Evolutionary conservation across 2,797 vertebrate species (phyloP).

Genomic region (Eurystomus glaucurus): DNA sequence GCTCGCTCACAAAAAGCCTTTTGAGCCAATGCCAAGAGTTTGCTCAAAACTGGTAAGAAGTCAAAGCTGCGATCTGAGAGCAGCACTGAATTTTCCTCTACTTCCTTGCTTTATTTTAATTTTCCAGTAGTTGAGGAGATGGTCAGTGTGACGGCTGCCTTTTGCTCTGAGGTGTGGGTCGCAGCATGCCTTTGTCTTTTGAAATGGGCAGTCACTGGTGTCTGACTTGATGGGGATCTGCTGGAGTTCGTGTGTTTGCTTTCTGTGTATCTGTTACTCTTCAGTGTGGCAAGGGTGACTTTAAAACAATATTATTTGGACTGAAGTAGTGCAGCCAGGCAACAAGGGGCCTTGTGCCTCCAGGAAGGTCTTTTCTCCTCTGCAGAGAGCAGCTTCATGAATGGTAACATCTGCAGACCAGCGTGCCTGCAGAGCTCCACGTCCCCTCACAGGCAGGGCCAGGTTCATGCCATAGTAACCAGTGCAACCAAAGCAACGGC

Average conservation of each 20-base stretch:
- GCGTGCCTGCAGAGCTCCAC: fast-evolving
- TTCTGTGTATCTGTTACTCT: slow-evolving; percentile 15
- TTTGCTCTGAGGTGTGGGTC: not conserved
- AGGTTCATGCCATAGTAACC: not conserved
- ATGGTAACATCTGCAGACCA: slow-evolving; percentile 1
- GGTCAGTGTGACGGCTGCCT: not conserved
- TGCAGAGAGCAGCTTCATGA: not conserved
- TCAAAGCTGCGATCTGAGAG: slow-evolving; percentile 2
- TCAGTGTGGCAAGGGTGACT: slow-evolving; percentile 11
- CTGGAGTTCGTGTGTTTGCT: not conserved
- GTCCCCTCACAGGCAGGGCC: not conserved
- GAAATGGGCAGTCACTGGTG: not conserved
- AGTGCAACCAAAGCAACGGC: not conserved
- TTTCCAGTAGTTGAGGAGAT: not conserved
- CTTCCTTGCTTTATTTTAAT: not conserved
- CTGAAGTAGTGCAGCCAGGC: slow-evolving; percentile 47
- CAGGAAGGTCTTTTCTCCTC: not conserved
- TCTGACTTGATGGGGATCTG: not conserved
- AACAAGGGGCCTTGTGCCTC: slow-evolving; percentile 24
- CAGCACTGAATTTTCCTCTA: not conserved
- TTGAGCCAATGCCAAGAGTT: slow-evolving; percentile 48
- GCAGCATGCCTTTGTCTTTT: not conserved
- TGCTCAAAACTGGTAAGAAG: slow-evolving; percentile 40
- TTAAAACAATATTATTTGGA: slow-evolving; percentile 40
- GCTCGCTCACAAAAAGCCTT: slow-evolving; percentile 50